A percentile compares a stretch with the other conserved stretches of the same genome.
phyloP scores from a whole-genome alignment of 2,797 vertebrate genomes.

The Coluber constrictor region DNA sequence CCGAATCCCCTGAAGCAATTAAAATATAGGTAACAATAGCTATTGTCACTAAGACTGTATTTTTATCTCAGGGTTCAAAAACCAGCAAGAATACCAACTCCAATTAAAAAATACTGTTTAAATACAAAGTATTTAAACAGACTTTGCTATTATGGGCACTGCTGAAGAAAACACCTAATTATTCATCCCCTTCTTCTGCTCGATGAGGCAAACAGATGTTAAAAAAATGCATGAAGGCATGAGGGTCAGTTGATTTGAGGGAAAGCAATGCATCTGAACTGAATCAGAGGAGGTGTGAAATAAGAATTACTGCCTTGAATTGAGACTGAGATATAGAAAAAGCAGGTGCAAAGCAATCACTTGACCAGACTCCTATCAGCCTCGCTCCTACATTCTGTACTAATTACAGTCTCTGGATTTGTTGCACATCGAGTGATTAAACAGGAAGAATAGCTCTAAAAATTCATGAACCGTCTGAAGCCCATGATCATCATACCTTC shows the following conservation, averaged over 20 bases:
- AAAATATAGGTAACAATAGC: not conserved
- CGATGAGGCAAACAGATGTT: not conserved
- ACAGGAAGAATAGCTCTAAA: slow-evolving; percentile 19
- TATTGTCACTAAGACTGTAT: not conserved
- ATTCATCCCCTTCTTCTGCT: not conserved
- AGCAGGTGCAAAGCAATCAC: not conserved
- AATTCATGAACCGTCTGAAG: not conserved
- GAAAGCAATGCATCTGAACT: not conserved
- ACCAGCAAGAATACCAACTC: not conserved
- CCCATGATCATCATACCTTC: not conserved
- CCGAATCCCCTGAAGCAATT: not conserved
- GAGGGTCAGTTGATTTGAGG: not conserved
- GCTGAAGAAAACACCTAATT: not conserved
- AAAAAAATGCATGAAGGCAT: not conserved
- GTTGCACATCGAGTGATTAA: not conserved
- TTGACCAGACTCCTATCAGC: not conserved
- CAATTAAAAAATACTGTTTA: not conserved
- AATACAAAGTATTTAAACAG: not conserved
- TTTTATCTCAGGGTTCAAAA: not conserved
- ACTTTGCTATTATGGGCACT: not conserved
- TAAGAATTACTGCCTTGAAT: not conserved
- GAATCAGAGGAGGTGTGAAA: not conserved
- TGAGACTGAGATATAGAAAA: not conserved
- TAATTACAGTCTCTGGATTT: not conserved
- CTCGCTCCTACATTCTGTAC: not conserved